Percentiles rank a stretch among this genome's conserved stretches.
Conservation (phyloP, 1,140 invertebrate genomes). For the Uloborus diversus region DNA sequence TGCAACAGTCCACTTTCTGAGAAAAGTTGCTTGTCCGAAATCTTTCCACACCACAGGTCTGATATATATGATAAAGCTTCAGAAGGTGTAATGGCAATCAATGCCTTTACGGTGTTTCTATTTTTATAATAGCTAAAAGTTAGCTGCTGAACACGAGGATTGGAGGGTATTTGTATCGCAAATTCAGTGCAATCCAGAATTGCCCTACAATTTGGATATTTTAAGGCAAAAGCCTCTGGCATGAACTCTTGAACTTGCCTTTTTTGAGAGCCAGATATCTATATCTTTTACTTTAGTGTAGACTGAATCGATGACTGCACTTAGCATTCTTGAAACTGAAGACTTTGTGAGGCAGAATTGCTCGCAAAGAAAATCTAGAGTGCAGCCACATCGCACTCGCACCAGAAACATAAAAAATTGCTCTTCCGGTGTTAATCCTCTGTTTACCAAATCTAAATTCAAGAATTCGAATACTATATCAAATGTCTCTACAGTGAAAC, state of each 20-base stretch:
- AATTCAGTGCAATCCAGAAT: slow-evolving; percentile 1
- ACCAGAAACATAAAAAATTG: slow-evolving; percentile 1
- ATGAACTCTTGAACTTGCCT: background rate
- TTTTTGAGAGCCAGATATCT: background rate
- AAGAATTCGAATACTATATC: too few relatives aligned
- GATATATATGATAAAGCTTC: background rate
- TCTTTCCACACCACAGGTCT: background rate
- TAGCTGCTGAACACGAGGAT: background rate
- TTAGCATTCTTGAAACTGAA: background rate
- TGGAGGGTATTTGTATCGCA: background rate
- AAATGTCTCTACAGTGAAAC: too few relatives aligned
- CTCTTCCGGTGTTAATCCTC: too few relatives aligned
- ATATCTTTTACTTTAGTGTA: background rate
- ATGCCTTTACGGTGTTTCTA: too few relatives aligned
- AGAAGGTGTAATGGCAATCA: too few relatives aligned
- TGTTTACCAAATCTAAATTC: too few relatives aligned
- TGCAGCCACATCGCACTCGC: background rate
- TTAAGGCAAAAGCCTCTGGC: background rate
- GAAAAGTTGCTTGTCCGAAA: background rate
- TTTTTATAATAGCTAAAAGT: background rate
- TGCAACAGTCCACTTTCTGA: background rate
- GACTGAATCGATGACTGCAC: background rate
- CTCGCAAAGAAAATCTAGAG: background rate
- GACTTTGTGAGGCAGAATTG: too few relatives aligned
- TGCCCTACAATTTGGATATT: too few relatives aligned